Base-by-base conservation (phyloP, 2,888 invertebrate species). In the Amblyteles armatorius region DNA sequence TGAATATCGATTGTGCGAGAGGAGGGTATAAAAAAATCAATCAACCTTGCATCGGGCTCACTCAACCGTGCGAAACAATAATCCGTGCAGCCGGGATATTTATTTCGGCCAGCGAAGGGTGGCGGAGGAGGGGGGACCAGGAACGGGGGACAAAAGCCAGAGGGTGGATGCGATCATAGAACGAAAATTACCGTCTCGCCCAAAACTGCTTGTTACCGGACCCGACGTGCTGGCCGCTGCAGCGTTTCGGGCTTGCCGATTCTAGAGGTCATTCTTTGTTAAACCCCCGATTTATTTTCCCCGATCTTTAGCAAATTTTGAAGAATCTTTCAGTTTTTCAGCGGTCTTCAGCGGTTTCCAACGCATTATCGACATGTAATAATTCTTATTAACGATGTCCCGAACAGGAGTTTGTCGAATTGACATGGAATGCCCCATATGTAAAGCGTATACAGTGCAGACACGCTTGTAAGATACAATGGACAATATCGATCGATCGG, bases 131-230 rank as follows among this genome's bases (percentile, higher is more conserved):
- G 44, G 13, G 44, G 44, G 3, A 13, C 22, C 11, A 9, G n/a
- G 5, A 33, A 60, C 16, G 2, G 19, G 40, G 16, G 68, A 55
- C 33, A 22, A 48, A 57, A 52, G 50, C 52, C 52, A 86, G 81
- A 48, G 71, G 69, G 52, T 60, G 65, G 55, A n/a, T 52, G 74
- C 29, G 80, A 79, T 68, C 73, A 55, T 85, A 78, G 83, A 86
- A 60, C 87, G 85, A 87, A 89, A 86, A 88, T 88, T 83, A 86
- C 67, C 79, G 76, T 77, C 77, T 72, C 44, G 60, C 36, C 65
- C 60, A n/a, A 76, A 76, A 63, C 52, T 76, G 76, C 69, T 76
- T 63, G 76, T 71, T 82, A 82, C 63, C 26, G 44, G 19, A 82
- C 63, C 26, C 33, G 19, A 69, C 69, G 76, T 63, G 63, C 69